Percentiles rank a stretch among this genome's conserved stretches.
Evolutionary conservation across 2,888 invertebrate species (phyloP).

Genomic region (Drosophila barbarae): DNA sequence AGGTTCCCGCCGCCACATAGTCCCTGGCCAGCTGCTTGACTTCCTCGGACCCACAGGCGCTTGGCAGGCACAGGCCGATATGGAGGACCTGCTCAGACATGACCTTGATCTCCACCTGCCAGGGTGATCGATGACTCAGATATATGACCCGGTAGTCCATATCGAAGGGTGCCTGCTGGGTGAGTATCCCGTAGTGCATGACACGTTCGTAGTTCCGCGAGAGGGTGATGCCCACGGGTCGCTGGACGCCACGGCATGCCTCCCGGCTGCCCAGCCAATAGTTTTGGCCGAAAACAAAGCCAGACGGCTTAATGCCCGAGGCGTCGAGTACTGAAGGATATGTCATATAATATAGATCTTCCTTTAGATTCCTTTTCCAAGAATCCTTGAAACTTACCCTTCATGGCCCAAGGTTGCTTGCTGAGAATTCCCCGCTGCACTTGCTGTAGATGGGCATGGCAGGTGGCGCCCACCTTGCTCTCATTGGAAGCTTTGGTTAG

Average conservation of each 20-base stretch:
- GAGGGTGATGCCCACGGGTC: constrained; percentile 76
- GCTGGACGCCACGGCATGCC: constrained; percentile 80
- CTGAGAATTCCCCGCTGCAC: constrained; percentile 79
- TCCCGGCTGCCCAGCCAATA: constrained; percentile 82
- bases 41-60: constrained; percentile 79
- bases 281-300: constrained; percentile 83
- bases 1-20: constrained; percentile 68
- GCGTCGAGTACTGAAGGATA: constrained; percentile 81
- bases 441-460: constrained; percentile 78
- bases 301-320: constrained; percentile 81
- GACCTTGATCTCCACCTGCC: constrained; percentile 79
- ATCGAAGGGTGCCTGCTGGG: constrained; percentile 77
- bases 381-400: constrained; percentile 77
- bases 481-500: constrained; percentile 73
- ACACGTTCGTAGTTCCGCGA: constrained; percentile 75
- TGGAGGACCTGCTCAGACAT: constrained; percentile 80
- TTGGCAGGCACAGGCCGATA: constrained; percentile 81
- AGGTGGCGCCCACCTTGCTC: constrained; percentile 72
- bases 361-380: too few relatives aligned
- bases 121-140: constrained; percentile 78
- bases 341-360: background rate
- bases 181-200: constrained; percentile 77
- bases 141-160: constrained; percentile 79
- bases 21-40: constrained; percentile 77
- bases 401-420: constrained; percentile 81